These are phyloP conservation scores for Mionectes macconnelli DNA, from an alignment of 2,113 vertebrate species.

Conservation along the genomic window DNA sequence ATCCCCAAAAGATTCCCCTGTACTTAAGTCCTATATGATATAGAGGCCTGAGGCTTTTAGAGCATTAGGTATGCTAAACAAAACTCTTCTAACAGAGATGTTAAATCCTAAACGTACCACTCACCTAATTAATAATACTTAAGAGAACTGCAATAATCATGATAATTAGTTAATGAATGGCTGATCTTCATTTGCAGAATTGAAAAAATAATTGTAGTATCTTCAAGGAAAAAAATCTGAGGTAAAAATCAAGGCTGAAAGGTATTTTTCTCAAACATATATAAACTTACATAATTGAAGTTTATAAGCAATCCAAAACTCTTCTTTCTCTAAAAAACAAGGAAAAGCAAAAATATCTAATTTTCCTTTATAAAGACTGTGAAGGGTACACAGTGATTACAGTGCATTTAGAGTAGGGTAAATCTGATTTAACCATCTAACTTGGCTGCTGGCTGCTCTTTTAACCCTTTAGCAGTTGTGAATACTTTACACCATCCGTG, in stretches of 20 bases:
- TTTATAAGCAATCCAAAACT: neutral
- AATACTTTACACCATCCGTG: neutral
- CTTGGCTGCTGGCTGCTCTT: neutral
- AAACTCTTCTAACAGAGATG: neutral
- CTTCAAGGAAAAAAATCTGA: neutral
- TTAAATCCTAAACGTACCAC: neutral
- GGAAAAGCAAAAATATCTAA: neutral
- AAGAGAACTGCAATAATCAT: neutral
- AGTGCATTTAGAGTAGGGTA: neutral
- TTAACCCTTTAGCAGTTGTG: neutral
- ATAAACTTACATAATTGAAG: neutral
- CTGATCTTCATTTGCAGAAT: neutral
- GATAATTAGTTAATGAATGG: neutral
- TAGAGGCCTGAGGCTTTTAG: neutral
- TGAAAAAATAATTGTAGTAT: neutral
- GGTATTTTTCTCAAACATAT: neutral
- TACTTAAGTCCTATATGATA: neutral
- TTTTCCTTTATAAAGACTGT: neutral
- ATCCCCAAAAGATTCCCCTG: neutral
- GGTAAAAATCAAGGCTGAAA: neutral
- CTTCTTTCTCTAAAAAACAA: neutral
- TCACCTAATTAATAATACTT: neutral
- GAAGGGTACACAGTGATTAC: neutral
- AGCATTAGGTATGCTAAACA: neutral
- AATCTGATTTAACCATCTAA: neutral